phyloP scores from a whole-genome alignment of 2,888 invertebrate species.

The Dromius quadrimaculatus region DNA sequence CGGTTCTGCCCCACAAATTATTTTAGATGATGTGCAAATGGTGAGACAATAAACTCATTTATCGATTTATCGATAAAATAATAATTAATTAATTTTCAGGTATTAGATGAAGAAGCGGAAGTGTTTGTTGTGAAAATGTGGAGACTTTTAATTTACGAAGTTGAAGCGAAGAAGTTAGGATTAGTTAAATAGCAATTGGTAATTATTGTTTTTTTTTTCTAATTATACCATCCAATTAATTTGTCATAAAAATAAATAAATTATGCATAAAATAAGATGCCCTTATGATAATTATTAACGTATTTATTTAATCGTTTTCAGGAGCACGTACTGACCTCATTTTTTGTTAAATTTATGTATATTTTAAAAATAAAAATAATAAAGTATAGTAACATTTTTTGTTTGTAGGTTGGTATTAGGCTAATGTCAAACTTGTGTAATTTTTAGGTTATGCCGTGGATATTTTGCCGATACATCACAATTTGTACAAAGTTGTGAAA shows the following conservation, averaged over 20 bases:
- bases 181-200: slow-evolving; percentile 75
- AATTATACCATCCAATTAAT: slow-evolving; percentile 50
- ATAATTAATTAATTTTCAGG: slow-evolving; percentile 72
- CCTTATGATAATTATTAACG: slow-evolving; percentile 21
- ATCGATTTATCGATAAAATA: not conserved
- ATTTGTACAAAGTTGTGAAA: not conserved
- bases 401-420: not conserved
- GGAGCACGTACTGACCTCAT: slow-evolving; percentile 15
- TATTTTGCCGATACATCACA: slow-evolving; percentile 46
- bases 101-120: slow-evolving; percentile 99
- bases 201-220: too few relatives aligned
- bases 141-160: slow-evolving; percentile 98
- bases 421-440: slow-evolving; percentile 38
- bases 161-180: slow-evolving; percentile 97
- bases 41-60: slow-evolving; percentile 67
- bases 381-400: slow-evolving; percentile 14
- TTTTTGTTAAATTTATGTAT: slow-evolving; percentile 20
- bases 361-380: slow-evolving; percentile 19
- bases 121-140: slow-evolving; percentile 99
- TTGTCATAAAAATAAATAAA: slow-evolving; percentile 52
- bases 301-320: slow-evolving; percentile 21
- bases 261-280: slow-evolving; percentile 24
- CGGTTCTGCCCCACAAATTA: slow-evolving; percentile 92
- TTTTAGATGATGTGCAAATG: slow-evolving; percentile 99
- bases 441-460: slow-evolving; percentile 44